Evolutionary conservation across 2,888 invertebrate species (phyloP), one percentile per base, ranked within the genome.

Genomic region (Strigamia maritima): DNA sequence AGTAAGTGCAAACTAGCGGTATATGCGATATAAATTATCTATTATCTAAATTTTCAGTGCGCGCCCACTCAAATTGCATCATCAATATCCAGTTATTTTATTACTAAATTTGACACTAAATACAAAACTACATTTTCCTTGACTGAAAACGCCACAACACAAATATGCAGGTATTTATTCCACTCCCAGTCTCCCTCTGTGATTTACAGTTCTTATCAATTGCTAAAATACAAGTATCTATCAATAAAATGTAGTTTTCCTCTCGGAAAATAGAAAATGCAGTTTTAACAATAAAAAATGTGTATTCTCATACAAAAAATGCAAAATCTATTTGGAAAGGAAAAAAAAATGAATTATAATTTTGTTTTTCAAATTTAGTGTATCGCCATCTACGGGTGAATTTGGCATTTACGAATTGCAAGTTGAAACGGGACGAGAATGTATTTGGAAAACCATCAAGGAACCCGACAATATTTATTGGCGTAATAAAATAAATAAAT

Each of bases 401-500:
- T 83, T 83, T 80, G 83, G 83, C 10, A 83, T 83, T 24, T 83
- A 83, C 78, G 80, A 81, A 49, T 79, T 80, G 40, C 79, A 77
- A 28, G 79, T 60, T 75, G 70, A 75, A 19, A 77, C 82, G 12
- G 60, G 44, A 26, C 75, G 82, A 16, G 79, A 78, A 79, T 92
- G 92, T 83, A 84, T 86, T 31, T 85, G 92, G 75, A 83, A 84
- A n/a, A 89, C 89, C 0, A 85, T 89, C 26, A 89, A 89, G 83
- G 88, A 90, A 80, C 91, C 93, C 2, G 92, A 91, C 31, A 90
- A 92, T 85, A 90, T 91, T 82, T 91, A 92, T 85, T 89, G 90
- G 83, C 90, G 92, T 92, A 86, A 90, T 91, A 6, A 44, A 40
- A 8, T 77, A 14, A 24, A 77, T 8, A 44, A 49, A n/a, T 44